These are phyloP conservation scores for Emydoidea blandingii DNA, from an alignment of 2,797 vertebrate species.

Conservation along the genomic window DNA sequence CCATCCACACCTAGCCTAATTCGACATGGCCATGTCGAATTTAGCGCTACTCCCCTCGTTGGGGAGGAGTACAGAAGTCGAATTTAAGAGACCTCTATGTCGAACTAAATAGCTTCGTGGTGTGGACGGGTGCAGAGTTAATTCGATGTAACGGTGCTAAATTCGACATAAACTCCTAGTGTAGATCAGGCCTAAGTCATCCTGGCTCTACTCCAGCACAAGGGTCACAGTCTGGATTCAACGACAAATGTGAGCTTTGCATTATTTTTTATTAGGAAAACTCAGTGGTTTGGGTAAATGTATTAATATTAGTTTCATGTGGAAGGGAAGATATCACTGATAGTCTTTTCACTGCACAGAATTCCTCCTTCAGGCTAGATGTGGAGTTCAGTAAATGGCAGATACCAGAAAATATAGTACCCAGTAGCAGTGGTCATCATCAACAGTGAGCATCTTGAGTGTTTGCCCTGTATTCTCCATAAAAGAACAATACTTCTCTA, in stretches of 20 bases:
- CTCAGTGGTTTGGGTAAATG: not conserved
- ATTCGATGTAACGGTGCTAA: too few relatives aligned
- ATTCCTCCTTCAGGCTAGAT: not conserved
- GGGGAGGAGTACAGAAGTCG: too few relatives aligned
- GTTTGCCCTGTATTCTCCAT: conserved; percentile 25
- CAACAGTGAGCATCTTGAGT: not conserved
- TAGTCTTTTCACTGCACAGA: not conserved
- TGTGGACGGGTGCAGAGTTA: too few relatives aligned
- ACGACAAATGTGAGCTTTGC: not conserved
- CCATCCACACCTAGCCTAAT: too few relatives aligned
- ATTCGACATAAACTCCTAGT: too few relatives aligned
- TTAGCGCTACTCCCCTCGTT: too few relatives aligned
- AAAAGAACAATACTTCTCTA: conserved; percentile 65
- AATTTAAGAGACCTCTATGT: too few relatives aligned
- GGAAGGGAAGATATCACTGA: not conserved
- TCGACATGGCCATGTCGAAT: too few relatives aligned
- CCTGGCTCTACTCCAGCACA: not conserved
- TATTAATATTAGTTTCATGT: not conserved
- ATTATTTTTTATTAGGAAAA: not conserved
- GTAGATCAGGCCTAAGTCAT: too few relatives aligned
- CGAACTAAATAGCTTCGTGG: too few relatives aligned
- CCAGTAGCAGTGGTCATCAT: not conserved
- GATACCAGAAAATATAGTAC: not conserved
- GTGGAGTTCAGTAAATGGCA: not conserved
- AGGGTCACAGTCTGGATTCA: not conserved